Percentiles rank a stretch among this genome's conserved stretches.
phyloP scores from a whole-genome alignment of 2,113 vertebrate genomes.

The Vanacampus margaritifer region DNA sequence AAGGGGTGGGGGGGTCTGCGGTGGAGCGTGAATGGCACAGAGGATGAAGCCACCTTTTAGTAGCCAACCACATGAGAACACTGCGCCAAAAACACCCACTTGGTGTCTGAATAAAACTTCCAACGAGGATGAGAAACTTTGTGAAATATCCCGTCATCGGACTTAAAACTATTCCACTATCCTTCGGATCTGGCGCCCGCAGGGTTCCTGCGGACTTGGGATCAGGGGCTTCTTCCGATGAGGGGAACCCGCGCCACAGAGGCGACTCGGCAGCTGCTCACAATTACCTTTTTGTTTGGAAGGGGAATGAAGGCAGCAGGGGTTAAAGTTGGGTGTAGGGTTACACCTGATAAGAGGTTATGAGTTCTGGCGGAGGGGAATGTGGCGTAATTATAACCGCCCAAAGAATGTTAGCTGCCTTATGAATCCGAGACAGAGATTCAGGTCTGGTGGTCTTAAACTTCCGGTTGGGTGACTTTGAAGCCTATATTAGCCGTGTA shows the following conservation, averaged over 20 bases:
- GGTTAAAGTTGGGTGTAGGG: constrained; percentile 75
- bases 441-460: neutral
- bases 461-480: neutral
- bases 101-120: constrained; percentile 80
- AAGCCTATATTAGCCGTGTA: neutral
- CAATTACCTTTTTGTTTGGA: constrained; percentile 74
- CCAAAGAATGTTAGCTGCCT: constrained; percentile 72
- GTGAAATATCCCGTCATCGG: neutral
- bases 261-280: constrained; percentile 66
- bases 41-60: constrained; percentile 93
- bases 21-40: constrained; percentile 79
- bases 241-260: constrained; percentile 52
- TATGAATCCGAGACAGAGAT: constrained; percentile 43
- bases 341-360: constrained; percentile 79
- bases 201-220: constrained; percentile 30
- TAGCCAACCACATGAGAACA: constrained; percentile 92
- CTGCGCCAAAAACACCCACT: constrained; percentile 87
- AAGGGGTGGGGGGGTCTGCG: neutral
- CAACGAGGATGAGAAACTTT: neutral
- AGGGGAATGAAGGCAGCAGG: constrained; percentile 50
- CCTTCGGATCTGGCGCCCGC: neutral
- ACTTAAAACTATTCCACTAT: neutral
- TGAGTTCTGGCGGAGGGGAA: constrained; percentile 67
- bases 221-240: constrained; percentile 43
- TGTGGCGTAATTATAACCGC: constrained; percentile 69